phyloP scores from a whole-genome alignment of 2,113 vertebrate species.

The Rallus limicola region DNA sequence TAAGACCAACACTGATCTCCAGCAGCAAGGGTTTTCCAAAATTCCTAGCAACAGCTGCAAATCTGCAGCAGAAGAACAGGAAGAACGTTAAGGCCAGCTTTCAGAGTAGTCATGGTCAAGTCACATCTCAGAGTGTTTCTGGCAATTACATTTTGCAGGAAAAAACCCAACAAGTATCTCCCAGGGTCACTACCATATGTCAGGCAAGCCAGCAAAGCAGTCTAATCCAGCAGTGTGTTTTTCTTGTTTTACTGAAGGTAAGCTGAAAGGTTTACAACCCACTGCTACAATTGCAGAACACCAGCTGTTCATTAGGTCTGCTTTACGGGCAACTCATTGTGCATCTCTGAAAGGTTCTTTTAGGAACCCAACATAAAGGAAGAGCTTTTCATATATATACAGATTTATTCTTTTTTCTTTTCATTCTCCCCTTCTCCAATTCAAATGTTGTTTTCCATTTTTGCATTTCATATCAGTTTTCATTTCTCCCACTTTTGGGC shows the following conservation, averaged over 20 bases:
- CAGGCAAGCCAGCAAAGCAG: background rate
- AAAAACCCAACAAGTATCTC: background rate
- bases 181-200: background rate
- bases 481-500: background rate
- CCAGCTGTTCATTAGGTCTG: background rate
- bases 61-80: slow-evolving; percentile 2
- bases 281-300: background rate
- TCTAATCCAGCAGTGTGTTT: slow-evolving; percentile 41
- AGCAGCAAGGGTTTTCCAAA: background rate
- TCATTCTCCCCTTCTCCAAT: background rate
- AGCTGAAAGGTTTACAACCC: slow-evolving; percentile 32
- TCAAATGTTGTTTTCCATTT: background rate
- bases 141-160: background rate
- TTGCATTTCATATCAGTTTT: background rate
- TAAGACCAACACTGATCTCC: background rate
- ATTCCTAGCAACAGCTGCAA: background rate
- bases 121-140: background rate
- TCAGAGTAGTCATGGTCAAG: background rate
- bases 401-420: background rate
- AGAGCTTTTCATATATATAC: background rate
- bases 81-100: background rate
- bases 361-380: background rate
- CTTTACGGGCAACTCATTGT: background rate
- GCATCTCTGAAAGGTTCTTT: background rate
- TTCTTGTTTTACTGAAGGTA: slow-evolving; percentile 43